Conservation (phyloP, 2,888 invertebrate species). For the Heliothis peltigera region DNA sequence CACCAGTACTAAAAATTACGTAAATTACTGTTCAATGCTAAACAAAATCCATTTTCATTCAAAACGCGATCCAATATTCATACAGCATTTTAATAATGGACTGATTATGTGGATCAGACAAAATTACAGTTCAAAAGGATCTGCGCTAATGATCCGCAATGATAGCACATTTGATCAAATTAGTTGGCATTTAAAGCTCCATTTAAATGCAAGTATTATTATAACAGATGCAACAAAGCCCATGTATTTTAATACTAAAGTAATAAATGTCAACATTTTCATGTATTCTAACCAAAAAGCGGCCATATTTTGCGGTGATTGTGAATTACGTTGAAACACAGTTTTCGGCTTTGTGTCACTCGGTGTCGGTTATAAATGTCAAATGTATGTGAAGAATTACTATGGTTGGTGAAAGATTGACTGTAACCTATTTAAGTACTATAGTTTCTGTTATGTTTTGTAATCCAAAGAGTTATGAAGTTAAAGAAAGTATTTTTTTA, state of each 20-base stretch:
- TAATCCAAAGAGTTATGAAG: not conserved
- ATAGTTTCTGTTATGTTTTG: not conserved
- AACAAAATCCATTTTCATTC: not conserved
- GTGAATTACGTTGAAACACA: conserved; percentile 13
- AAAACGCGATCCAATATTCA: not conserved
- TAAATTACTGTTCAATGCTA: too few species aligned
- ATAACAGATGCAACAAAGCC: conserved; percentile 8
- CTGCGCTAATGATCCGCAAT: not conserved
- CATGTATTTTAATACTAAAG: conserved; percentile 31
- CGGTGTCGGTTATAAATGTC: conserved; percentile 47
- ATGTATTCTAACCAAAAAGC: conserved; percentile 34
- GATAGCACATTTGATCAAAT: conserved; percentile 3
- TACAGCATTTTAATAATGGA: not conserved
- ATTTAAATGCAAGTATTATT: conserved; percentile 10
- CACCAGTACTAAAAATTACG: too few species aligned
- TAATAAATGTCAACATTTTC: conserved; percentile 42
- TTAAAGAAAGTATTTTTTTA: too few species aligned
- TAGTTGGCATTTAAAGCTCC: not conserved
- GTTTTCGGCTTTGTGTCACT: conserved; percentile 30
- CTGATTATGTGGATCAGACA: conserved; percentile 2
- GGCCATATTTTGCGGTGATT: conserved; percentile 26
- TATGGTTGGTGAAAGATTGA: conserved; percentile 39
- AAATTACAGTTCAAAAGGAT: conserved; percentile 1
- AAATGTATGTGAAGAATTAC: conserved; percentile 45
- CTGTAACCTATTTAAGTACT: conserved; percentile 25